A percentile compares a stretch with the other conserved stretches of the same genome.
These are phyloP conservation scores for Anagyrus pseudococci DNA, from an alignment of 2,888 invertebrate genomes.

Conservation along the genomic window DNA sequence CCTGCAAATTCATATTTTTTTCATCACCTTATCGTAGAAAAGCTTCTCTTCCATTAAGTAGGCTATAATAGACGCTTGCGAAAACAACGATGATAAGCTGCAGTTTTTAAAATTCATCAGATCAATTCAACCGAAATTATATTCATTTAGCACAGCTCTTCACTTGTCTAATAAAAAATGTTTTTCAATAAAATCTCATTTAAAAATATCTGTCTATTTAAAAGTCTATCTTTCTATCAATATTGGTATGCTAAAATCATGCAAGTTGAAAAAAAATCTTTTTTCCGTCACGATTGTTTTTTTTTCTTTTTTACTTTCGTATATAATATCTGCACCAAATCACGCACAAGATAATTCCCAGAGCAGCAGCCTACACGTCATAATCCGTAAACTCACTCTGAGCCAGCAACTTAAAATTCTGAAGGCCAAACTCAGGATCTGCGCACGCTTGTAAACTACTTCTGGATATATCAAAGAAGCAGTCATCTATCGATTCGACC, in stretches of 20 bases:
- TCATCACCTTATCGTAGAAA: too few relatives aligned
- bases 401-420: slow-evolving; percentile 6
- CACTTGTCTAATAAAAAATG: slow-evolving; percentile 2
- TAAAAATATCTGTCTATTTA: slow-evolving; percentile 13
- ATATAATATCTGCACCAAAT: slow-evolving; percentile 24
- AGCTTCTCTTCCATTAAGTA: too few relatives aligned
- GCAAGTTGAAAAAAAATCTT: slow-evolving; percentile 9
- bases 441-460: slow-evolving; percentile 36
- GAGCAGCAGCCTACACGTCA: slow-evolving; percentile 23
- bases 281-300: slow-evolving; percentile 26
- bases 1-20: too few relatives aligned
- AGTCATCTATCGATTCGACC: slow-evolving; percentile 20
- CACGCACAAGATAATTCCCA: slow-evolving; percentile 30
- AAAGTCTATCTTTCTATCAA: slow-evolving; percentile 30
- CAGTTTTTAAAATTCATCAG: slow-evolving; percentile 9
- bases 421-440: slow-evolving; percentile 23
- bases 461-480: slow-evolving; percentile 20
- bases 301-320: slow-evolving; percentile 5
- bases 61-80: too few relatives aligned
- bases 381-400: slow-evolving; percentile 14
- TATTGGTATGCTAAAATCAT: slow-evolving; percentile 33
- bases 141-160: slow-evolving; percentile 24
- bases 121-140: too few relatives aligned
- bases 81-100: slow-evolving; percentile 19
- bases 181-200: slow-evolving; percentile 1